Base-by-base conservation (phyloP, 2,797 vertebrate species). In the Simalia tracyae region DNA sequence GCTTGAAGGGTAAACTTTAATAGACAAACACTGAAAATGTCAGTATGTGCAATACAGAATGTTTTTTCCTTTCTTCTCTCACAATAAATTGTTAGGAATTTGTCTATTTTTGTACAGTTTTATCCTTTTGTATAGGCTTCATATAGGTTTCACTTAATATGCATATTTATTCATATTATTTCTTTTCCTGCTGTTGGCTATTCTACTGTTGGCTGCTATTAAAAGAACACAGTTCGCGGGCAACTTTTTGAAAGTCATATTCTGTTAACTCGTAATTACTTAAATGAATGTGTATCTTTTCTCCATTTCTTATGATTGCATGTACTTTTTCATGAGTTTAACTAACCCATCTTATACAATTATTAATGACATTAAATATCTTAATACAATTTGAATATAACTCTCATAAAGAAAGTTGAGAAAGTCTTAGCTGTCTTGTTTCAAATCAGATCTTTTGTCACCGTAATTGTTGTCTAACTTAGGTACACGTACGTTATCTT, bases 111-210 rank as follows among this genome's bases (percentile, higher is more conserved):
- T 31, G 28, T 26, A 89, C 87, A 86, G 61, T 89, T 61, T 92
- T 86, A 42, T 50, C 57, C 19, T 24, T 76, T 56, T 15, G 54
- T 89, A 85, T 36, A 36, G 36, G n/a, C 4, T 86, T 68, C 28
- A 91, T 19, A 54, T n/a, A 86, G 61, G 42, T 17, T 91, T 87
- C 22, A 15, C 61, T 84, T 64, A 12, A 59, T 24, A 46, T 31
- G 50, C 19, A 15, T 76, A 14, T 64, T 91, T 68, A 24, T 76
- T 91, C 86, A 90, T 86, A 57, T 57, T 6, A 89, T 93, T 86
- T 91, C n/a, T 88, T 56, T 31, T 31, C 36, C 57, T 22, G 5
- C 60, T 86, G 84, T 84, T 91, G 86, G 64, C 59, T 87, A 91
- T 68, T 93, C 89, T 42, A 87, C 64, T 10, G 17, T 59, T 90